Evolutionary conservation across 2,888 invertebrate genomes (phyloP).

Genomic region (Drosophila infuscata): DNA sequence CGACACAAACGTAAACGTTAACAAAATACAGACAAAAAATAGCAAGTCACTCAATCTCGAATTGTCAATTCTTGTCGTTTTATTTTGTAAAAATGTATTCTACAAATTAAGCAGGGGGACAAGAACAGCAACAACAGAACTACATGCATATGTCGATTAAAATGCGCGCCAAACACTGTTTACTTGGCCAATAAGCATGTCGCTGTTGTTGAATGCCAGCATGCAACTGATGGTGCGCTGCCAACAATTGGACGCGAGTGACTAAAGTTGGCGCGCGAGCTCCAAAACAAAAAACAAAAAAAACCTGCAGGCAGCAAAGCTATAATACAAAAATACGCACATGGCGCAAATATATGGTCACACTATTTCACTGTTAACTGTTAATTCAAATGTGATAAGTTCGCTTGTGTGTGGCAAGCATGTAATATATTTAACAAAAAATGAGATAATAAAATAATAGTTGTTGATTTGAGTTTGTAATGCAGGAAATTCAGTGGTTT

Average conservation of each 20-base stretch:
- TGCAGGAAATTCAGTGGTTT: neutral
- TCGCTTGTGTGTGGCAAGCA: neutral
- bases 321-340: neutral
- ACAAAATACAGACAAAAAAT: slow-evolving; percentile 34
- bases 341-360: slow-evolving; percentile 14
- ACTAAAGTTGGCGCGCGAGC: slow-evolving; percentile 41
- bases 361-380: slow-evolving; percentile 42
- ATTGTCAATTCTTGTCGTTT: slow-evolving; percentile 42
- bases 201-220: slow-evolving; percentile 61
- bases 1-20: slow-evolving; percentile 16
- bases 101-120: slow-evolving; percentile 44
- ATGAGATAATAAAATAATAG: neutral
- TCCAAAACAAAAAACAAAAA: slow-evolving; percentile 18
- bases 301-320: neutral
- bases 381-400: neutral
- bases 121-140: slow-evolving; percentile 19
- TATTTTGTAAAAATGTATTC: slow-evolving; percentile 50
- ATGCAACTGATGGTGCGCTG: slow-evolving; percentile 51
- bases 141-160: neutral
- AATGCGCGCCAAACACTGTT: slow-evolving; percentile 69
- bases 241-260: slow-evolving; percentile 42
- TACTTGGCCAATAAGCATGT: neutral
- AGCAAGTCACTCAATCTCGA: slow-evolving; percentile 14
- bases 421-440: too few relatives aligned
- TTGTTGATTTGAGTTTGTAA: neutral